Evolutionary conservation across 2,888 invertebrate species (phyloP).

Genomic region (Microdon myrmicae): DNA sequence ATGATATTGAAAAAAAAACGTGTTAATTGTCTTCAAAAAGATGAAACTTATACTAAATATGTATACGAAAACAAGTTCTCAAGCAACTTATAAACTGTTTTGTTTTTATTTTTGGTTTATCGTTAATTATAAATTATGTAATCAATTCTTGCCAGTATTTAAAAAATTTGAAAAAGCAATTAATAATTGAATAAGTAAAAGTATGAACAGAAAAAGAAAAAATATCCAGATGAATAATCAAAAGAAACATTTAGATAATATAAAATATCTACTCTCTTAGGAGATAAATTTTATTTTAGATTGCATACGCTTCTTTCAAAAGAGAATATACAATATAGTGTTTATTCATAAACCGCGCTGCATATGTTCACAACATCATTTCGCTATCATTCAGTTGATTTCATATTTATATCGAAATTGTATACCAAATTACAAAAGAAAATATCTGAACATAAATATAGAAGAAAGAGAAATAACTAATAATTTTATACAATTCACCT

Average conservation of each 20-base stretch:
- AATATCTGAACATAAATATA: constrained; percentile 37
- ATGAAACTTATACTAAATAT: constrained; percentile 30
- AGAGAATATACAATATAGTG: no score
- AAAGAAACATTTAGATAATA: constrained; percentile 27
- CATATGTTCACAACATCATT: constrained; percentile 17
- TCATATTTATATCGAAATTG: constrained; percentile 30
- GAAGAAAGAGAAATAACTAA: constrained; percentile 16
- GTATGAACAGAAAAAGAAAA: no score
- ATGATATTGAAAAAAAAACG: constrained; percentile 2
- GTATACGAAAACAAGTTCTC: constrained; percentile 48
- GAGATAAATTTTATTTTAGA: constrained; percentile 14
- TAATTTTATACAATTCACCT: constrained; percentile 21
- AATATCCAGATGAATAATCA: no score
- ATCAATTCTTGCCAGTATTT: constrained; percentile 44
- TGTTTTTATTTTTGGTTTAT: constrained; percentile 33
- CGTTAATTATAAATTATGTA: constrained; percentile 22
- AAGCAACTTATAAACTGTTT: constrained; percentile 44
- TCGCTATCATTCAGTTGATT: constrained; percentile 4
- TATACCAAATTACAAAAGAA: constrained; percentile 41
- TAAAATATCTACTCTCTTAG: constrained; percentile 28
- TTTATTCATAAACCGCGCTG: no score
- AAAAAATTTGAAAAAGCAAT: constrained; percentile 21
- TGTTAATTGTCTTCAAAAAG: constrained; percentile 15
- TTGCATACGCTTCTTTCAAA: constrained; percentile 31
- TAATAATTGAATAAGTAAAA: no score